phyloP scores from a whole-genome alignment of 2,888 invertebrate genomes.

The Oscheius sp. region DNA sequence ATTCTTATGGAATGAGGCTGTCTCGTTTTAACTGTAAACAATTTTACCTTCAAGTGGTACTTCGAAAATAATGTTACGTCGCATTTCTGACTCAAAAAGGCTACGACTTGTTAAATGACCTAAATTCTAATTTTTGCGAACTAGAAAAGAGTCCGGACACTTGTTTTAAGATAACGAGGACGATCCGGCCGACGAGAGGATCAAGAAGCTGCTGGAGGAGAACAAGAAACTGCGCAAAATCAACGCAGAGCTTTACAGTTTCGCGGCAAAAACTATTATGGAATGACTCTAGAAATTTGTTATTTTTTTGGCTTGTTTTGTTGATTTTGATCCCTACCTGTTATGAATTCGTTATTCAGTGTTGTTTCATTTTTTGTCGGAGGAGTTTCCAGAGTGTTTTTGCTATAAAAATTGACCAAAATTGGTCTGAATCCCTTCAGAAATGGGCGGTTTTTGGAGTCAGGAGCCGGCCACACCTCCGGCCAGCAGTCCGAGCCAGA shows the following conservation, averaged over 20 bases:
- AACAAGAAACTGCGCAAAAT: slow-evolving; percentile 46
- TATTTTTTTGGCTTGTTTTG: no score
- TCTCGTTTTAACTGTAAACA: no score
- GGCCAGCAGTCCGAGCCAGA: background rate
- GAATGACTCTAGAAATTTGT: background rate
- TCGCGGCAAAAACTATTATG: slow-evolving; percentile 50
- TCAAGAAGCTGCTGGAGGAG: slow-evolving; percentile 44
- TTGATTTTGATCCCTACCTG: background rate
- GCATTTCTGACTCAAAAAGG: no score
- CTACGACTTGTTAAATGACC: no score
- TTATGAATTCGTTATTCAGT: background rate
- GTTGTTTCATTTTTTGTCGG: slow-evolving; percentile 7
- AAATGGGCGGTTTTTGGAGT: slow-evolving; percentile 22
- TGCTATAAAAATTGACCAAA: background rate
- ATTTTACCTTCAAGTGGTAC: no score
- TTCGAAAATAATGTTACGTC: no score
- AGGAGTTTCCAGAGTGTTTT: background rate
- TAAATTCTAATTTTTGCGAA: no score
- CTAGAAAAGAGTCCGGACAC: no score
- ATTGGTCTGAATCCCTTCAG: background rate
- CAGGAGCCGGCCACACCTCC: background rate
- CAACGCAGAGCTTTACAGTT: slow-evolving; percentile 55
- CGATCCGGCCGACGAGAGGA: slow-evolving; percentile 6
- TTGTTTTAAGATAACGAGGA: background rate
- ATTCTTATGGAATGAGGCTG: no score